Evolutionary conservation across 2,113 vertebrate genomes (phyloP).

Genomic region (Taxidea taxus): DNA sequence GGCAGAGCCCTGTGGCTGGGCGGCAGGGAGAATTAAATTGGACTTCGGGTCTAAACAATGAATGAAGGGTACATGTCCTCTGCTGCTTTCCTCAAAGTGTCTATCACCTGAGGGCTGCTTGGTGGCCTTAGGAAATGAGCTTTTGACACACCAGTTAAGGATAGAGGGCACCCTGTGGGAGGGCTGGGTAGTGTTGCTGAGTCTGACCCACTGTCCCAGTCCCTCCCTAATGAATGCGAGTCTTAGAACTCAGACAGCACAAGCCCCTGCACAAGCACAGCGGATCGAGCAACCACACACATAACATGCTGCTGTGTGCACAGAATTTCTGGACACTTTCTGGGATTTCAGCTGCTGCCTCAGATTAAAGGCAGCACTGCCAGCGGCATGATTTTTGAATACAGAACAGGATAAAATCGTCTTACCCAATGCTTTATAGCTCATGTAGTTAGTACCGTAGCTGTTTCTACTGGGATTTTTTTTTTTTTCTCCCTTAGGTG

Average conservation of each 20-base stretch:
- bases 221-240: not conserved
- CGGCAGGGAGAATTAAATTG: not conserved
- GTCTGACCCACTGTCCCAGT: accelerated
- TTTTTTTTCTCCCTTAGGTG: accelerated
- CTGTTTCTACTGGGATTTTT: not conserved
- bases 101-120: not conserved
- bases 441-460: accelerated
- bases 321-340: too few species aligned
- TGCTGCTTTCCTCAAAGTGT: not conserved
- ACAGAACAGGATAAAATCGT: accelerated
- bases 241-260: not conserved
- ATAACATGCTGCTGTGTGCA: too few species aligned
- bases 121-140: not conserved
- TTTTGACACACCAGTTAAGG: too few species aligned
- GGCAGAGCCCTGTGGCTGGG: too few species aligned
- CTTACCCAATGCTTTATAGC: accelerated
- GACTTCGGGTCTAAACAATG: too few species aligned
- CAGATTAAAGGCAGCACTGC: not conserved
- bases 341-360: not conserved
- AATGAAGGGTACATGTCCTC: not conserved
- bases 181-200: accelerated
- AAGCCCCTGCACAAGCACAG: not conserved
- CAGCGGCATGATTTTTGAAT: accelerated
- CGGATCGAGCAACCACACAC: too few species aligned
- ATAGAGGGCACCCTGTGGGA: not conserved